These are phyloP conservation scores for Eristalis pertinax DNA, from an alignment of 2,888 invertebrate species.

Conservation along the genomic window DNA sequence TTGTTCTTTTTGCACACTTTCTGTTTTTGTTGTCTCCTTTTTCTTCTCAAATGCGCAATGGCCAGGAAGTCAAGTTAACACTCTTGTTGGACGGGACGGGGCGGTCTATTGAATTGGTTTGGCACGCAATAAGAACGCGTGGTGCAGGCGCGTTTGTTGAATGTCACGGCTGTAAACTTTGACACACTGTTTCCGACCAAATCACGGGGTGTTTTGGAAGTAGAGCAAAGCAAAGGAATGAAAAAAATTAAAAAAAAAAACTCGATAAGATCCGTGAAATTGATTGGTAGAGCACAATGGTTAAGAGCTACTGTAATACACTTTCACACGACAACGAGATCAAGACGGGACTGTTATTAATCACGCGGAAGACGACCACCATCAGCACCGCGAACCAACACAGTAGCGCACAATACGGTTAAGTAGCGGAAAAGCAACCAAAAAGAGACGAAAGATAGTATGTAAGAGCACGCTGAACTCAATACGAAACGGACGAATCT, in stretches of 20 bases:
- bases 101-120: not conserved
- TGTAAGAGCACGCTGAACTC: not conserved
- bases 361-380: conserved; percentile 44
- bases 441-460: not conserved
- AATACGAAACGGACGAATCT: not conserved
- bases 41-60: conserved; percentile 48
- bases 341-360: conserved; percentile 42
- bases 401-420: conserved; percentile 6
- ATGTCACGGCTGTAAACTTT: not conserved
- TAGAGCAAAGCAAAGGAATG: not conserved
- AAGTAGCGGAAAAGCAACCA: conserved; percentile 1
- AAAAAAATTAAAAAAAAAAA: not conserved
- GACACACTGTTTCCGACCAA: not conserved
- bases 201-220: not conserved
- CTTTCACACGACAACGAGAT: conserved; percentile 44
- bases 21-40: conserved; percentile 27
- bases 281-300: not conserved
- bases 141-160: conserved; percentile 13
- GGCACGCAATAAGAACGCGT: conserved; percentile 20
- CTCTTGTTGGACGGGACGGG: conserved; percentile 15
- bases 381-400: conserved; percentile 2
- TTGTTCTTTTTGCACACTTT: conserved; percentile 8
- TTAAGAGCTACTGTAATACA: conserved; percentile 5
- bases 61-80: conserved; percentile 51
- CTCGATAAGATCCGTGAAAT: not conserved